A percentile compares a stretch with the other conserved stretches of the same genome.
Conservation (phyloP, 2,888 invertebrate genomes). For the Hypselothyrea guttata region DNA sequence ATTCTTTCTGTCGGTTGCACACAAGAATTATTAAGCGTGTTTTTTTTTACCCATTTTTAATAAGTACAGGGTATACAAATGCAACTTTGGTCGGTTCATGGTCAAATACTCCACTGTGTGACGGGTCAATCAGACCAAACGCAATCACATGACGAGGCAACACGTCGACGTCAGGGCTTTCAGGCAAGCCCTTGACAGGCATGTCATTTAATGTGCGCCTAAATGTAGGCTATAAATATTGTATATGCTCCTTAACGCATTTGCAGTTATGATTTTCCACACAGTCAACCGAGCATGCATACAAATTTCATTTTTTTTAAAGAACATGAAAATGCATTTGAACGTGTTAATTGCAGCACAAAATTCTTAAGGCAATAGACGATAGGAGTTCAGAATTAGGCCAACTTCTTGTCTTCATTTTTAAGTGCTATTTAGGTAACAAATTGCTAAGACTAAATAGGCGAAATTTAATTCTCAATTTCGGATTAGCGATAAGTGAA, state of each 20-base stretch:
- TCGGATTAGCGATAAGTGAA: slow-evolving; percentile 11
- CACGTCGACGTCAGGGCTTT: slow-evolving; percentile 1
- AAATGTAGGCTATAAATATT: slow-evolving; percentile 72
- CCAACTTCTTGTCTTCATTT: no score
- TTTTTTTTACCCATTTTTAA: no score
- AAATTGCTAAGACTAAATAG: no score
- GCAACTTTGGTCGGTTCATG: no score
- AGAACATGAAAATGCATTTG: slow-evolving; percentile 52
- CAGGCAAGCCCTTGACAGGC: slow-evolving; percentile 64
- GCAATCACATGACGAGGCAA: no score
- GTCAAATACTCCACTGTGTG: no score
- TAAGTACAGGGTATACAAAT: no score
- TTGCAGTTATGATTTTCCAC: slow-evolving; percentile 68
- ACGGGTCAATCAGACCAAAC: no score
- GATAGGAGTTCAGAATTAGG: background rate
- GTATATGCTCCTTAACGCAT: slow-evolving; percentile 76
- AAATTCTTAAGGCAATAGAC: slow-evolving; percentile 1
- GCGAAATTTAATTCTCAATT: slow-evolving; percentile 1
- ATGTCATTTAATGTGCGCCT: slow-evolving; percentile 72
- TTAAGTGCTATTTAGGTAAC: no score
- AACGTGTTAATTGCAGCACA: background rate
- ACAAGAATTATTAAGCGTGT: no score
- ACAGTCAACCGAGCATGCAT: slow-evolving; percentile 25
- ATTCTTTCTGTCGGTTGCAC: no score
- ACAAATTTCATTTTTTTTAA: slow-evolving; percentile 53